A percentile compares a stretch with the other conserved stretches of the same genome.
These are phyloP conservation scores for Drosophila lacicola DNA, from an alignment of 2,888 invertebrate genomes.

Conservation along the genomic window DNA sequence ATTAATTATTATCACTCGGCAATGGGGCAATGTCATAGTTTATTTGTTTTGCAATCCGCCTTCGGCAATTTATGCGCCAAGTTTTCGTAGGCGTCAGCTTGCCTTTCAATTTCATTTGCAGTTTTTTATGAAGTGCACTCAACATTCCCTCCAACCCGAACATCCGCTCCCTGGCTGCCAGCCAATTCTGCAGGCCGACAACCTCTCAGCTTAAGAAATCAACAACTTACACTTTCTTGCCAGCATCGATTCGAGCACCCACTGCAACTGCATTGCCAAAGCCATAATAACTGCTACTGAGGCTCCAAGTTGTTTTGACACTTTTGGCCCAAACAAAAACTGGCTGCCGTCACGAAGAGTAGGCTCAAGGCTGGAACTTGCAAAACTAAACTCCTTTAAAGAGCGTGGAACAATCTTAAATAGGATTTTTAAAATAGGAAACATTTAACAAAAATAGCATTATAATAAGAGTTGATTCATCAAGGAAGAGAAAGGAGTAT, in stretches of 20 bases:
- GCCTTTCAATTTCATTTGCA: slow-evolving; percentile 68
- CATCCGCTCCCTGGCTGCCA: slow-evolving; percentile 27
- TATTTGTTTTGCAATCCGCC: slow-evolving; percentile 37
- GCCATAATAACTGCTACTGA: slow-evolving; percentile 32
- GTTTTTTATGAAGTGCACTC: slow-evolving; percentile 55
- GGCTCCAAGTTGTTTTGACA: slow-evolving; percentile 74
- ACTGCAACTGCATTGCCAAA: slow-evolving; percentile 13
- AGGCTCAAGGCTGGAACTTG: slow-evolving; percentile 25
- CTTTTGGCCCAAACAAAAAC: slow-evolving; percentile 64
- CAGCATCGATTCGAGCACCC: slow-evolving; percentile 14
- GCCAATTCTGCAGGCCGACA: slow-evolving; percentile 33
- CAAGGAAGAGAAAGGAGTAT: too few relatives aligned
- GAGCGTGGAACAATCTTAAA: background rate
- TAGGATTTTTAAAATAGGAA: too few relatives aligned
- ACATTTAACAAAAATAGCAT: too few relatives aligned
- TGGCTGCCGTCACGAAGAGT: slow-evolving; percentile 29
- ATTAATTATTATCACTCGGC: slow-evolving; percentile 71
- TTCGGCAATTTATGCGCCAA: slow-evolving; percentile 59
- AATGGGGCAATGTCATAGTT: slow-evolving; percentile 18
- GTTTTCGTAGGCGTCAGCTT: slow-evolving; percentile 54
- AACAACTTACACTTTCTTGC: slow-evolving; percentile 69
- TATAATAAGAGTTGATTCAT: too few relatives aligned
- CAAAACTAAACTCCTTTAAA: background rate
- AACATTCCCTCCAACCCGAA: background rate
- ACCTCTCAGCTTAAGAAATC: slow-evolving; percentile 31